Conservation (phyloP, 2,888 invertebrate species). For the Apodemia hepburni region DNA sequence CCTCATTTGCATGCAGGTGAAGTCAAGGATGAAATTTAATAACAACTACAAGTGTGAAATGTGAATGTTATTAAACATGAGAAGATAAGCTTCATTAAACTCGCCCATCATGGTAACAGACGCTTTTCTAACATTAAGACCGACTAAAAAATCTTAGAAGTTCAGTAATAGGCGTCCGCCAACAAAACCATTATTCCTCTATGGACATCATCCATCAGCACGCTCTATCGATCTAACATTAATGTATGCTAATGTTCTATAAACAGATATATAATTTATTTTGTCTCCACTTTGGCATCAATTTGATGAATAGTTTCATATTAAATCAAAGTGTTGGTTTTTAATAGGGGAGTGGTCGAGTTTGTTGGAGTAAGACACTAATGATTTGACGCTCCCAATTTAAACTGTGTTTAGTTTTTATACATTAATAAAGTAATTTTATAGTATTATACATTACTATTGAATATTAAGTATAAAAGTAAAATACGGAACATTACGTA, state of each 20-base stretch:
- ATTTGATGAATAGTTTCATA: constrained; percentile 73
- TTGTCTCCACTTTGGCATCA: constrained; percentile 71
- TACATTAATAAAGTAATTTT: too few species aligned
- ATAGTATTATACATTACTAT: too few species aligned
- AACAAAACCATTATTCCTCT: constrained; percentile 78
- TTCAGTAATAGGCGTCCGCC: constrained; percentile 67
- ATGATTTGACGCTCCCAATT: constrained; percentile 60
- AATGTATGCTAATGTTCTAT: constrained; percentile 78
- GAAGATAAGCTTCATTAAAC: constrained; percentile 62
- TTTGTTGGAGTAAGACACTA: constrained; percentile 56
- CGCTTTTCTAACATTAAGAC: constrained; percentile 66
- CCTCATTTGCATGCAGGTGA: background rate
- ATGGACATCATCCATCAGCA: constrained; percentile 75
- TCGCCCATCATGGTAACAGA: constrained; percentile 61
- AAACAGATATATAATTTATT: constrained; percentile 79
- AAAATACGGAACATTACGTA: too few species aligned
- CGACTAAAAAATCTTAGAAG: constrained; percentile 57
- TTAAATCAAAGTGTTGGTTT: constrained; percentile 66
- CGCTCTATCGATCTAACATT: constrained; percentile 75
- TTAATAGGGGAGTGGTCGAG: constrained; percentile 64
- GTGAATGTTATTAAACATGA: constrained; percentile 46
- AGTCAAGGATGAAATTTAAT: constrained; percentile 50
- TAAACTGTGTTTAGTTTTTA: constrained; percentile 39
- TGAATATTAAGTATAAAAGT: too few species aligned
- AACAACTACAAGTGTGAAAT: constrained; percentile 34